Percentiles rank a stretch among this genome's conserved stretches.
These are phyloP conservation scores for Rhynchophorus ferrugineus DNA, from an alignment of 1,140 invertebrate species.

Conservation along the genomic window DNA sequence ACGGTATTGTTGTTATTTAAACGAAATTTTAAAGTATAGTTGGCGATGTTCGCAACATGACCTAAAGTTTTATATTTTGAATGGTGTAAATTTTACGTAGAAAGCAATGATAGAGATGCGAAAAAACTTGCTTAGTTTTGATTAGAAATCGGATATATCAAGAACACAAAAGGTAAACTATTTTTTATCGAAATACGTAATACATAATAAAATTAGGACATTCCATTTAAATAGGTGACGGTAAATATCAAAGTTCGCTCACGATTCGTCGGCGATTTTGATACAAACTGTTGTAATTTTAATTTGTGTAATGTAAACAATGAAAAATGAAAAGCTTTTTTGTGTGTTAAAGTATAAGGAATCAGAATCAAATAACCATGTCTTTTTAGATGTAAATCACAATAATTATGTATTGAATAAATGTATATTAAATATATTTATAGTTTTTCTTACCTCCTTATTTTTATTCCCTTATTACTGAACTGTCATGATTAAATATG, in stretches of 20 bases:
- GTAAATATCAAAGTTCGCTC: constrained; percentile 11
- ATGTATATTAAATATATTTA: constrained; percentile 32
- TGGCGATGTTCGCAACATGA: neutral
- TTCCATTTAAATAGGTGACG: constrained; percentile 12
- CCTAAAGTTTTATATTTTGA: constrained; percentile 9
- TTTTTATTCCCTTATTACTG: neutral
- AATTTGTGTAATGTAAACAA: constrained; percentile 18
- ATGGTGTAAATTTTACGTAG: neutral
- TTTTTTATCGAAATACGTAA: constrained; percentile 24
- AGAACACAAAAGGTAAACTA: constrained; percentile 12
- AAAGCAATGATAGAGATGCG: neutral
- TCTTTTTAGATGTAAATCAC: constrained; percentile 37
- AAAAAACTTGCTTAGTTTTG: constrained; percentile 4
- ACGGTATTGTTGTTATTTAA: constrained; percentile 9
- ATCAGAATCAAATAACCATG: constrained; percentile 38
- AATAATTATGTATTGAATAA: constrained; percentile 39
- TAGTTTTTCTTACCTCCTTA: too few species aligned
- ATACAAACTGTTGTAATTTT: constrained; percentile 12
- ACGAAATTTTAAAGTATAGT: constrained; percentile 10
- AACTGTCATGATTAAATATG: too few species aligned
- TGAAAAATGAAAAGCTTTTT: constrained; percentile 33
- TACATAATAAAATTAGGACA: constrained; percentile 16
- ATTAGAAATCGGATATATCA: neutral
- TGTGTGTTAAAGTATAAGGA: constrained; percentile 35
- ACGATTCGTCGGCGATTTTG: constrained; percentile 7